A percentile compares a stretch with the other conserved stretches of the same genome.
Conservation (phyloP, 2,797 vertebrate species). For the Mormyrops attenuatus region DNA sequence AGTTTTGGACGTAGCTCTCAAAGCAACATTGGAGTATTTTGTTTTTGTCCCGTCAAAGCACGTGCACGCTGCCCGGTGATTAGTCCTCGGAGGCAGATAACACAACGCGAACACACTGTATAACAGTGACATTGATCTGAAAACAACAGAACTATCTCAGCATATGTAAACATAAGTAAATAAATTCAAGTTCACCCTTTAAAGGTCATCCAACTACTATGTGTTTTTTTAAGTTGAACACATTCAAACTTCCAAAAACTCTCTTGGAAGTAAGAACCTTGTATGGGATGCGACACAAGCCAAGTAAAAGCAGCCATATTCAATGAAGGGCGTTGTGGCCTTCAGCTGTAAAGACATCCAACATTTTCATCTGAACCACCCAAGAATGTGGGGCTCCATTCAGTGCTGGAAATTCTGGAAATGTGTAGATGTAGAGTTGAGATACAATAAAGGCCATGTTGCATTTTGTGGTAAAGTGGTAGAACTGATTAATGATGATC, state of each 20-base stretch:
- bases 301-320: constrained; percentile 46
- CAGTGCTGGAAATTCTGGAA: constrained; percentile 42
- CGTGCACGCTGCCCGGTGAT: not conserved
- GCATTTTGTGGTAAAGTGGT: constrained; percentile 21
- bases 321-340: constrained; percentile 42
- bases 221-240: not conserved
- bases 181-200: not conserved
- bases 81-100: not conserved
- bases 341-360: constrained; percentile 40
- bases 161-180: not conserved
- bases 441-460: not conserved
- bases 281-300: constrained; percentile 26
- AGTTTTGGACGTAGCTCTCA: not conserved
- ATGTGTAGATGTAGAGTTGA: constrained; percentile 25
- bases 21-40: not conserved
- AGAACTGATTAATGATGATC: constrained; percentile 10
- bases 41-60: not conserved
- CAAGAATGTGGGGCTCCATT: constrained; percentile 49
- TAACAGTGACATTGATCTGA: not conserved
- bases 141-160: not conserved
- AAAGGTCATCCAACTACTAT: not conserved
- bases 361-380: constrained; percentile 44
- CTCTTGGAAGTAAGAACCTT: constrained; percentile 43
- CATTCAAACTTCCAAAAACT: constrained; percentile 6
- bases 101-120: not conserved